Conservation (phyloP, 2,888 invertebrate species). For the Endomychus coccineus region DNA sequence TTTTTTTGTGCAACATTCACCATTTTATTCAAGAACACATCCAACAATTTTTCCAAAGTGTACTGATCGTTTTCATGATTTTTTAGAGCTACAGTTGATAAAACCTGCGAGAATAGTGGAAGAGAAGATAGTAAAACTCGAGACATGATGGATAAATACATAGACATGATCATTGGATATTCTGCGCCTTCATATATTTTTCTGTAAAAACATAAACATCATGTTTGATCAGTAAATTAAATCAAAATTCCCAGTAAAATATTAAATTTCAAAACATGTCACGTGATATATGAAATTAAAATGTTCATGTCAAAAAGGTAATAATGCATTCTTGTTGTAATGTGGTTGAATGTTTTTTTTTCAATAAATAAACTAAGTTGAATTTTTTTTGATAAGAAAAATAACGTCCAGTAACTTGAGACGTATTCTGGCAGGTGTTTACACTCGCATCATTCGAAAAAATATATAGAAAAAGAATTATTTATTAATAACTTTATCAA, state of each 20-base stretch:
- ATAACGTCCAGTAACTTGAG: no score
- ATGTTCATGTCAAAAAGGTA: no score
- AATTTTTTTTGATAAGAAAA: no score
- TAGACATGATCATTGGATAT: conserved; percentile 65
- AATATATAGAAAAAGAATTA: no score
- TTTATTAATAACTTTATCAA: no score
- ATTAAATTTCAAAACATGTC: no score
- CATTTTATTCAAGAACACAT: conserved; percentile 75
- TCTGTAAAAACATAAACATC: conserved; percentile 41
- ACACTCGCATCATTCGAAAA: no score
- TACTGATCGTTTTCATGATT: conserved; percentile 51
- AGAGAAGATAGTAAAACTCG: conserved; percentile 68
- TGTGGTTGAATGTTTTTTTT: no score
- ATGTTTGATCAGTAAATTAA: background rate
- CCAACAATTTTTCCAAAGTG: conserved; percentile 63
- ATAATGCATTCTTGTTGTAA: no score
- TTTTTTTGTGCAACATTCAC: conserved; percentile 70
- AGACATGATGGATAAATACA: conserved; percentile 70
- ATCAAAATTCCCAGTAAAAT: background rate
- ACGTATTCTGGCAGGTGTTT: no score
- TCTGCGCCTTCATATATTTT: conserved; percentile 63
- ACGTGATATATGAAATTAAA: no score
- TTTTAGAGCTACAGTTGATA: conserved; percentile 45
- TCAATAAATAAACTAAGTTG: no score
- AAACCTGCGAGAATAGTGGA: conserved; percentile 55